Conservation (phyloP, 2,888 invertebrate species). For the Eupithecia pulchellata region DNA sequence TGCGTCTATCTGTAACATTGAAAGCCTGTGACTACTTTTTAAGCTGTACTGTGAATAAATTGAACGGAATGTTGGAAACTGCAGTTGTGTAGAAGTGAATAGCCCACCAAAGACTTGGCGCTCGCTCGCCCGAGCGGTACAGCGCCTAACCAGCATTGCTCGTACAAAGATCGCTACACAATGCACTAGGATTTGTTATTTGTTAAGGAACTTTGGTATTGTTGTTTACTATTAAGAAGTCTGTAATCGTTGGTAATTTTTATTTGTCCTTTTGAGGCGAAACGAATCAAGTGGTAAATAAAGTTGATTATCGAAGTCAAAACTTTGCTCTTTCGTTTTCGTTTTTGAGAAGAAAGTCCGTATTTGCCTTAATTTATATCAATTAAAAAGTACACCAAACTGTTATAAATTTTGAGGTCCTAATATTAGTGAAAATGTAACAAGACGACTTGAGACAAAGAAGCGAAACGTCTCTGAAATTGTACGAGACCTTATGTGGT, state of each 20-base stretch:
- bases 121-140: slow-evolving; percentile 15
- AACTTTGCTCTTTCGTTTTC: not conserved
- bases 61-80: not conserved
- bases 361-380: not conserved
- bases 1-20: slow-evolving; percentile 1
- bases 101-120: slow-evolving; percentile 8
- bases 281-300: not conserved
- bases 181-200: slow-evolving; percentile 1
- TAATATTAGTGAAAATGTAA: not conserved
- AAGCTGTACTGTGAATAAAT: not conserved
- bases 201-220: not conserved
- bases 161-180: slow-evolving; percentile 8
- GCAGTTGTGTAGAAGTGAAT: slow-evolving; percentile 13
- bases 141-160: slow-evolving; percentile 7
- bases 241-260: not conserved
- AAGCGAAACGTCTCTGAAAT: not conserved
- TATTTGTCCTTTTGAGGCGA: not conserved
- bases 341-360: not conserved
- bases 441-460: not conserved
- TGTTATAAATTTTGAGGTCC: not conserved
- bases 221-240: not conserved
- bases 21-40: not conserved
- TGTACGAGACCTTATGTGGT: not conserved
- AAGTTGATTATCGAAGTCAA: not conserved
- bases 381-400: not conserved